Percentiles rank a stretch among this genome's conserved stretches.
These are phyloP conservation scores for Marcusenius ussheri DNA, from an alignment of 2,113 vertebrate genomes.

Conservation along the genomic window DNA sequence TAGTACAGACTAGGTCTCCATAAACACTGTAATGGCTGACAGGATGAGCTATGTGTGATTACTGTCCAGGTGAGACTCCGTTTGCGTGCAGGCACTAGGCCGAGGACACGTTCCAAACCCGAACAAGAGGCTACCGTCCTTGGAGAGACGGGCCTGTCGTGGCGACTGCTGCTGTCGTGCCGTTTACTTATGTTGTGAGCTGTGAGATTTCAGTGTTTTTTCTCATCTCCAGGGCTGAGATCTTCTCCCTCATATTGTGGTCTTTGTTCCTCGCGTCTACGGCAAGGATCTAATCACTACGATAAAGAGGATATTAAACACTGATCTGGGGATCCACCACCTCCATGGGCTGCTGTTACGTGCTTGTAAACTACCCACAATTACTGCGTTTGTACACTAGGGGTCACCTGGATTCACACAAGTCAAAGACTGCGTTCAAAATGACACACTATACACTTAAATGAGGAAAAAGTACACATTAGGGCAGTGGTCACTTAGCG, in stretches of 20 bases:
- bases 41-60: neutral
- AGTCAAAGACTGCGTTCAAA: neutral
- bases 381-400: neutral
- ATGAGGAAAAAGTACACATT: neutral
- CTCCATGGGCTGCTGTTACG: constrained; percentile 23
- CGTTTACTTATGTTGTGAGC: neutral
- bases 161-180: neutral
- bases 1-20: neutral
- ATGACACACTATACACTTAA: neutral
- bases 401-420: neutral
- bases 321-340: constrained; percentile 19
- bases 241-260: neutral
- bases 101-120: neutral
- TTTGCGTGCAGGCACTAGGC: neutral
- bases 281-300: constrained; percentile 10
- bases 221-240: neutral
- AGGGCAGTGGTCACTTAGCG: neutral
- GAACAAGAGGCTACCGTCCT: neutral
- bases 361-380: constrained; percentile 29
- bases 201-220: neutral
- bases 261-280: neutral
- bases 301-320: constrained; percentile 22
- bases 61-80: neutral
- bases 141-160: neutral
- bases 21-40: neutral